A percentile compares a stretch with the other conserved stretches of the same genome.
phyloP scores from a whole-genome alignment of 2,888 invertebrate species.

The Opisthograptis luteolata region DNA sequence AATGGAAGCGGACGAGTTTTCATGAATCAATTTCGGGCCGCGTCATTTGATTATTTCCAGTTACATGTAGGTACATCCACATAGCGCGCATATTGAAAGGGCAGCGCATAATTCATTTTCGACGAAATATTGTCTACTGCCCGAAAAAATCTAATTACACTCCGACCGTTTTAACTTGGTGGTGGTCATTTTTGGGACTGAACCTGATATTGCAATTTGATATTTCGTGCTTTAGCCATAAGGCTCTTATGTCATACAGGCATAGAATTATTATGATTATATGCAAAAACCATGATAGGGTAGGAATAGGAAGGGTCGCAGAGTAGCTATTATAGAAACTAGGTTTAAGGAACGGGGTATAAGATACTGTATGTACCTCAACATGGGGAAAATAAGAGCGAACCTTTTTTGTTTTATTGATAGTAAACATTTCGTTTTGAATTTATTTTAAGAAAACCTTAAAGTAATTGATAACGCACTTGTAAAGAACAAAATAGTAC shows the following conservation, averaged over 20 bases:
- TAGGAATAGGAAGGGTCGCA: background rate
- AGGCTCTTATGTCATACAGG: constrained; percentile 2
- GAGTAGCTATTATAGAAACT: no score
- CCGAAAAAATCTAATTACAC: constrained; percentile 56
- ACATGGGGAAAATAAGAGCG: no score
- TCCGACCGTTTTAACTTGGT: constrained; percentile 36
- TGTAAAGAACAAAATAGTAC: no score
- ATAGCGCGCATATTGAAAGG: constrained; percentile 55
- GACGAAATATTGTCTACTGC: constrained; percentile 61
- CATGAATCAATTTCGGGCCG: constrained; percentile 56
- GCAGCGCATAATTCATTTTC: constrained; percentile 70
- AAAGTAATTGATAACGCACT: no score
- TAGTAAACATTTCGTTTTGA: no score
- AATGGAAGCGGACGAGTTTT: constrained; percentile 41
- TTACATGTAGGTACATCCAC: constrained; percentile 43
- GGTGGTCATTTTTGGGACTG: constrained; percentile 5
- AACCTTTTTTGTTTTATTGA: no score
- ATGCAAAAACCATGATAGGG: constrained; percentile 1
- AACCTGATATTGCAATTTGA: constrained; percentile 5
- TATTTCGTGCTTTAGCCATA: background rate
- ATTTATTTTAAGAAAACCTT: no score
- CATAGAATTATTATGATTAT: background rate
- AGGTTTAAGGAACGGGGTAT: no score
- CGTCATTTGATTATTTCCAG: constrained; percentile 66
- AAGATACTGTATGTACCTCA: no score